These are phyloP conservation scores for Acropternis orthonyx DNA, from an alignment of 2,797 vertebrate species.

Conservation along the genomic window DNA sequence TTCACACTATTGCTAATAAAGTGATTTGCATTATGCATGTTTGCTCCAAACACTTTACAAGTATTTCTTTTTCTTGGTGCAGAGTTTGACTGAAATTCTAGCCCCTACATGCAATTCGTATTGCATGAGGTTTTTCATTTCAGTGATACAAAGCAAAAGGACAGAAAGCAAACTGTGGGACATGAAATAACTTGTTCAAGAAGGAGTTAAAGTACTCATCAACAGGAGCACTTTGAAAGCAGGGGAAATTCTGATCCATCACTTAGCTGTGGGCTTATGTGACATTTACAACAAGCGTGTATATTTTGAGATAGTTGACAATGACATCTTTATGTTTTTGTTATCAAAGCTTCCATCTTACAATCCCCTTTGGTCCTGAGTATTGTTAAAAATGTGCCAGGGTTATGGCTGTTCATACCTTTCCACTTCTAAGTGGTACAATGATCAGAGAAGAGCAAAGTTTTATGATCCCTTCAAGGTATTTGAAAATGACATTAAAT, in stretches of 20 bases:
- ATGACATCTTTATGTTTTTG: slow-evolving; percentile 67
- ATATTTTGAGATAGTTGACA: slow-evolving; percentile 60
- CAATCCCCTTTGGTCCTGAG: slow-evolving; percentile 40
- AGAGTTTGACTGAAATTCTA: not conserved
- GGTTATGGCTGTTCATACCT: slow-evolving; percentile 40
- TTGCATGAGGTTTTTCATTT: not conserved
- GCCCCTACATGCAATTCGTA: not conserved
- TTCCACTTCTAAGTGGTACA: slow-evolving; percentile 34
- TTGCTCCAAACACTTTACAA: not conserved
- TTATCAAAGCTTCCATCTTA: slow-evolving; percentile 59
- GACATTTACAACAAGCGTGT: slow-evolving; percentile 53
- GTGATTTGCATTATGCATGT: not conserved
- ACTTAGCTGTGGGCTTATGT: slow-evolving; percentile 42
- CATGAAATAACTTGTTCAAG: not conserved
- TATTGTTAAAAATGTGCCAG: slow-evolving; percentile 38
- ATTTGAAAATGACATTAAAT: slow-evolving; percentile 66
- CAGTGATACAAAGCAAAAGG: not conserved
- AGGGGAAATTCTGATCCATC: slow-evolving; percentile 32
- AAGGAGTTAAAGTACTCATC: slow-evolving; percentile 44
- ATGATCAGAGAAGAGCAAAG: slow-evolving; percentile 60
- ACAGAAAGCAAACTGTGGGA: not conserved
- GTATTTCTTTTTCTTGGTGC: not conserved
- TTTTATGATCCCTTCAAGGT: slow-evolving; percentile 70
- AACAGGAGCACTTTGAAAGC: slow-evolving; percentile 6
- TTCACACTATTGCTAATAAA: not conserved